Percentiles rank a stretch among this genome's conserved stretches.
phyloP scores from a whole-genome alignment of 2,113 vertebrate genomes.

The Plestiodon gilberti region DNA sequence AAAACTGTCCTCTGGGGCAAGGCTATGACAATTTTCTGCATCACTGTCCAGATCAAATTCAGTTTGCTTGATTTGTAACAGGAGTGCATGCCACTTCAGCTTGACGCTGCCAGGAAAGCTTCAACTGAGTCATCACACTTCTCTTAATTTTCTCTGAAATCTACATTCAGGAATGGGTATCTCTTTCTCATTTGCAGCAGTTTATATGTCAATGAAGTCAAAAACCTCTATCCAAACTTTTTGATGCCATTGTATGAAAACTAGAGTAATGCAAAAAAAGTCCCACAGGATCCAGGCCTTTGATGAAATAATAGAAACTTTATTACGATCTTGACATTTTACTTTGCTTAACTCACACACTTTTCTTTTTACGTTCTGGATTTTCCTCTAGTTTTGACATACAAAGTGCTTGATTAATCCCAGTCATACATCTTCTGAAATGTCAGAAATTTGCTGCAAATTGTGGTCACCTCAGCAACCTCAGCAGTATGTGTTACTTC shows the following conservation, averaged over 20 bases:
- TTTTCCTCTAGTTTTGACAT: neutral
- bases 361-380: accelerated
- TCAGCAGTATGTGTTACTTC: neutral
- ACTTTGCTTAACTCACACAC: neutral
- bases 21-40: neutral
- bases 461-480: neutral
- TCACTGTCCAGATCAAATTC: neutral
- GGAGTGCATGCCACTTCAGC: neutral
- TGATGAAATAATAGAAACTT: neutral
- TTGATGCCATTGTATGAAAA: constrained; percentile 17
- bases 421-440: neutral
- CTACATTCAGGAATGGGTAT: neutral
- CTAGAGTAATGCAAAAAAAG: neutral
- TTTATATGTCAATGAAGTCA: constrained; percentile 15
- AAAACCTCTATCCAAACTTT: constrained; percentile 1
- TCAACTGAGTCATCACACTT: constrained; percentile 17
- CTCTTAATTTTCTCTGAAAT: constrained; percentile 24
- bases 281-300: neutral
- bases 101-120: constrained; percentile 43
- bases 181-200: constrained; percentile 23
- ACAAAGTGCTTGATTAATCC: neutral
- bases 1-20: constrained; percentile 11
- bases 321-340: neutral
- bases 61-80: neutral
- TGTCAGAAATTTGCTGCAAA: constrained; percentile 15